A percentile compares a stretch with the other conserved stretches of the same genome.
Conservation (phyloP, 1,140 invertebrate genomes). For the Zaprionus inermis region DNA sequence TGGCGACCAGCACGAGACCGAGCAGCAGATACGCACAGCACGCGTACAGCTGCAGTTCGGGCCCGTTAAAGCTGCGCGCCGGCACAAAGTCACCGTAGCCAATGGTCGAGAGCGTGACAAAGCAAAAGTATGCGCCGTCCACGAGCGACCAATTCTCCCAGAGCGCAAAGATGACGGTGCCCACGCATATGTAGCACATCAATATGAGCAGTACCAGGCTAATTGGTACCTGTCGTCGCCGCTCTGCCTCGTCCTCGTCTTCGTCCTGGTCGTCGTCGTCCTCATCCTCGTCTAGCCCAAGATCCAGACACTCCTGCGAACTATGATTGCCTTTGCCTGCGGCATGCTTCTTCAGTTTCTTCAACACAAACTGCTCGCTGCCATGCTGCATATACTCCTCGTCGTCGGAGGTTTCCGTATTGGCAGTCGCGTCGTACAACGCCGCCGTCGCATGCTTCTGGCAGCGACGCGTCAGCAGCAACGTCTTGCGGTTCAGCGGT, state of each 20-base stretch:
- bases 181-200: constrained; percentile 89
- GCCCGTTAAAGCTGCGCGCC: constrained; percentile 86
- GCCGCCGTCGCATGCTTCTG: constrained; percentile 62
- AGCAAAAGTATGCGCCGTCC: constrained; percentile 94
- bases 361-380: constrained; percentile 73
- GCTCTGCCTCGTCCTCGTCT: constrained; percentile 43
- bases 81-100: constrained; percentile 94
- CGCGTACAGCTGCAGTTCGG: constrained; percentile 90
- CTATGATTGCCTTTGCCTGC: constrained; percentile 4
- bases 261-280: constrained; percentile 47
- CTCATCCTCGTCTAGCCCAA: constrained; percentile 6
- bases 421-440: constrained; percentile 66
- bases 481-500: constrained; percentile 68
- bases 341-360: constrained; percentile 45
- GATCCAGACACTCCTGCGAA: constrained; percentile 20
- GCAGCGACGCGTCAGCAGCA: constrained; percentile 66
- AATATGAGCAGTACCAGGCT: constrained; percentile 89
- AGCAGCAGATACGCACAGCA: constrained; percentile 94
- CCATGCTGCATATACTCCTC: constrained; percentile 73
- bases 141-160: constrained; percentile 92
- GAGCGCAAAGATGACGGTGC: constrained; percentile 89
- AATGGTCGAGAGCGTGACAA: constrained; percentile 94
- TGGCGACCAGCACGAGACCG: constrained; percentile 94
- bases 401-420: constrained; percentile 76
- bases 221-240: constrained; percentile 87